Percentiles rank a stretch among this genome's conserved stretches.
phyloP scores from a whole-genome alignment of 2,888 invertebrate genomes.

The Barypeithes pellucidus region DNA sequence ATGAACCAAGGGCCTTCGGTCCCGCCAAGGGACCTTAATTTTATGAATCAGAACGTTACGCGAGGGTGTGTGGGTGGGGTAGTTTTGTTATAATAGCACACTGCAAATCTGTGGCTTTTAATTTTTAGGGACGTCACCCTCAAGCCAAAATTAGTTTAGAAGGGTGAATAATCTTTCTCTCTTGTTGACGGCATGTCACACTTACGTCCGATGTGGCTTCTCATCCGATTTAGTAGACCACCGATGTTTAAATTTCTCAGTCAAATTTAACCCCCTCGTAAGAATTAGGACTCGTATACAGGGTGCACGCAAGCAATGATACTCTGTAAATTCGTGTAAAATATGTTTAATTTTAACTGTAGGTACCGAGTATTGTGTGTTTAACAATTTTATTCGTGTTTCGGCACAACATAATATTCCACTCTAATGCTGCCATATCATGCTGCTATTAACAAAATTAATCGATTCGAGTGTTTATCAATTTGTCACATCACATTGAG shows the following conservation, averaged over 20 bases:
- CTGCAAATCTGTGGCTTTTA: slow-evolving; percentile 71
- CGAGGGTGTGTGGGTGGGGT: slow-evolving; percentile 60
- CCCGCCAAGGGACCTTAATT: slow-evolving; percentile 50
- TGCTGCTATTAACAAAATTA: too few relatives aligned
- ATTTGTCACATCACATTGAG: too few relatives aligned
- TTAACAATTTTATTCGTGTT: too few relatives aligned
- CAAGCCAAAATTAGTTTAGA: slow-evolving; percentile 66
- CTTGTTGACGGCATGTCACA: slow-evolving; percentile 58
- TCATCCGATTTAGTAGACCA: slow-evolving; percentile 48
- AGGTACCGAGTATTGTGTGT: too few relatives aligned
- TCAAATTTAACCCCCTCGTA: slow-evolving; percentile 46
- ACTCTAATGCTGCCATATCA: too few relatives aligned
- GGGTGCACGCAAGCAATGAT: slow-evolving; percentile 28
- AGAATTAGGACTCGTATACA: slow-evolving; percentile 24
- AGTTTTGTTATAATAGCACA: slow-evolving; percentile 65
- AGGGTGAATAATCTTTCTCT: slow-evolving; percentile 70
- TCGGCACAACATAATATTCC: too few relatives aligned
- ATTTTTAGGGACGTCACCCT: slow-evolving; percentile 71
- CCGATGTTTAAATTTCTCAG: slow-evolving; percentile 47
- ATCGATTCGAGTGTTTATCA: too few relatives aligned
- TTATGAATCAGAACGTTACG: slow-evolving; percentile 59
- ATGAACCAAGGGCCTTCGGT: slow-evolving; percentile 40
- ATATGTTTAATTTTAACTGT: too few relatives aligned
- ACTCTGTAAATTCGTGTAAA: too few relatives aligned
- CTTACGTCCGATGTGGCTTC: slow-evolving; percentile 52